Percentiles rank a stretch among this genome's conserved stretches.
These are phyloP conservation scores for Pogonocherus hispidulus DNA, from an alignment of 2,888 invertebrate genomes.

Conservation along the genomic window DNA sequence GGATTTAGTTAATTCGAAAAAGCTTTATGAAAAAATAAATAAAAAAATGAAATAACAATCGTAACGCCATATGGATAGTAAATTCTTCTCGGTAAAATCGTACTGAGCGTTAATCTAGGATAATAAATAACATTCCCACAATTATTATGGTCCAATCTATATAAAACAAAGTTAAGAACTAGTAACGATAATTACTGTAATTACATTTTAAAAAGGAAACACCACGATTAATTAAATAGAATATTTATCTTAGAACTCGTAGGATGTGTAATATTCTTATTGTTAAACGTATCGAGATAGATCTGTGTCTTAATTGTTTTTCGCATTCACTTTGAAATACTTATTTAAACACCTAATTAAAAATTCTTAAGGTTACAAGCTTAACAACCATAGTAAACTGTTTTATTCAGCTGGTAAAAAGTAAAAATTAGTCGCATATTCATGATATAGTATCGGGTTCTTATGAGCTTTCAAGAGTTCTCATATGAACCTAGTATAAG, in stretches of 20 bases:
- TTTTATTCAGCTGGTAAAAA: neutral
- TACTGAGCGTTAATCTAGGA: too few relatives aligned
- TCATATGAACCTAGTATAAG: too few relatives aligned
- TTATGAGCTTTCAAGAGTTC: too few relatives aligned
- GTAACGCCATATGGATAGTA: too few relatives aligned
- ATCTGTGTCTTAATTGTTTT: slow-evolving; percentile 9
- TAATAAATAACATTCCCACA: neutral
- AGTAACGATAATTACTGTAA: neutral
- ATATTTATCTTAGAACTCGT: neutral
- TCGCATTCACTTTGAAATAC: neutral
- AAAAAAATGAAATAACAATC: too few relatives aligned
- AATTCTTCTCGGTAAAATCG: too few relatives aligned
- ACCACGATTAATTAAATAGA: neutral
- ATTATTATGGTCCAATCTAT: neutral
- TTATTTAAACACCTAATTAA: slow-evolving; percentile 21
- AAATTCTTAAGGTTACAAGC: slow-evolving; percentile 30
- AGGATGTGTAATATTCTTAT: slow-evolving; percentile 9
- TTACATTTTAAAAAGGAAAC: neutral
- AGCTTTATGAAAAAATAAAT: too few relatives aligned
- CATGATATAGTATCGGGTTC: too few relatives aligned
- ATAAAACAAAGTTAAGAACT: neutral
- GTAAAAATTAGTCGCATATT: neutral
- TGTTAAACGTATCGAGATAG: slow-evolving; percentile 10
- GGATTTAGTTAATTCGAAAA: too few relatives aligned
- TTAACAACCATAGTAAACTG: slow-evolving; percentile 1